Conservation (phyloP, 2,888 invertebrate genomes). For the Drosophila limbata region DNA sequence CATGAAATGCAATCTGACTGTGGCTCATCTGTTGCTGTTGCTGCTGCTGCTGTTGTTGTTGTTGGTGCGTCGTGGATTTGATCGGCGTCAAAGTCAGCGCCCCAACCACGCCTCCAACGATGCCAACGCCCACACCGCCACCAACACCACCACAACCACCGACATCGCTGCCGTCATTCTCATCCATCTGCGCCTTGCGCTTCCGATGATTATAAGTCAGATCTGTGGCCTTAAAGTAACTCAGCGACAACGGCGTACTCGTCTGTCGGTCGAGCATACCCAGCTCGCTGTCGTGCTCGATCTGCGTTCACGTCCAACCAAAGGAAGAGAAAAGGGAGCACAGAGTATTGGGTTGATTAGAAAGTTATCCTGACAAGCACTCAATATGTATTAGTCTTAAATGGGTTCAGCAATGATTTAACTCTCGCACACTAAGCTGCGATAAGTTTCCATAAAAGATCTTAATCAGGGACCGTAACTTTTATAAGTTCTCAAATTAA, state of each 20-base stretch:
- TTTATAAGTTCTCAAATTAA: too few species aligned
- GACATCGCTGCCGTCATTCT: slow-evolving; percentile 43
- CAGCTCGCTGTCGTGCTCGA: slow-evolving; percentile 78
- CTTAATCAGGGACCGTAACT: too few species aligned
- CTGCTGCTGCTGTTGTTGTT: slow-evolving; percentile 41
- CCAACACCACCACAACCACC: slow-evolving; percentile 24
- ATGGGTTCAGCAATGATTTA: neutral
- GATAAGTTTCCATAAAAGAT: too few species aligned
- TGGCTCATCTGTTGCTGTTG: slow-evolving; percentile 65
- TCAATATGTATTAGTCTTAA: neutral
- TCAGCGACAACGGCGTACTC: slow-evolving; percentile 77
- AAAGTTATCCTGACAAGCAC: neutral
- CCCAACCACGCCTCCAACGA: slow-evolving; percentile 69
- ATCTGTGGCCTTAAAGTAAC: slow-evolving; percentile 78
- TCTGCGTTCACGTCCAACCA: slow-evolving; percentile 49
- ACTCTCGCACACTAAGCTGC: neutral
- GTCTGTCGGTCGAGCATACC: slow-evolving; percentile 68
- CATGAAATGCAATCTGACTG: slow-evolving; percentile 75
- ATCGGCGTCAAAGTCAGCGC: slow-evolving; percentile 73
- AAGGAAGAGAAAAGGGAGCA: neutral
- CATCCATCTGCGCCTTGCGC: slow-evolving; percentile 69
- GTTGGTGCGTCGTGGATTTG: slow-evolving; percentile 47
- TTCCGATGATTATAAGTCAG: slow-evolving; percentile 74
- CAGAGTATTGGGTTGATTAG: neutral
- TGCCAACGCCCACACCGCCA: slow-evolving; percentile 31